Percentiles rank a stretch among this genome's conserved stretches.
phyloP scores from a whole-genome alignment of 2,797 vertebrate genomes.

The Thunnus albacares region DNA sequence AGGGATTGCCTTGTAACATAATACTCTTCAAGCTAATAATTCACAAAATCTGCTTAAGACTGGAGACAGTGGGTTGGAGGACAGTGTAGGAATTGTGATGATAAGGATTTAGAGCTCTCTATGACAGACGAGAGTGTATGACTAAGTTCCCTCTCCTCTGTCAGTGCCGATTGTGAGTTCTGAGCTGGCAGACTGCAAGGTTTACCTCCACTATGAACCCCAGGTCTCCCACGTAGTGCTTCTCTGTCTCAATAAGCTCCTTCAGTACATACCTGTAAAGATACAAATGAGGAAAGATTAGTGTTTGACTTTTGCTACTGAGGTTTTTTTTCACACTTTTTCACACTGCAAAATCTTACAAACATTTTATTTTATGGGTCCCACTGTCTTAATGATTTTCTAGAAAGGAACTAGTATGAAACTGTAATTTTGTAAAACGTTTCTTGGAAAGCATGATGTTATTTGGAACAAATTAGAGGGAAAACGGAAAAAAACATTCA shows the following conservation, averaged over 20 bases:
- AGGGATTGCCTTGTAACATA: slow-evolving; percentile 50
- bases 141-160: slow-evolving; percentile 45
- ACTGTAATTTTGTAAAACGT: neutral
- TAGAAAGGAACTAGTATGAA: neutral
- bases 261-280: slow-evolving; percentile 91
- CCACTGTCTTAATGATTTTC: neutral
- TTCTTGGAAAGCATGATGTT: neutral
- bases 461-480: slow-evolving; percentile 5
- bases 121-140: slow-evolving; percentile 52
- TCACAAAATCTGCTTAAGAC: slow-evolving; percentile 68
- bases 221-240: slow-evolving; percentile 93
- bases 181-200: slow-evolving; percentile 32
- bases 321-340: slow-evolving; percentile 4
- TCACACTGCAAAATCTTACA: slow-evolving; percentile 14
- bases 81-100: slow-evolving; percentile 58
- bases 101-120: slow-evolving; percentile 57
- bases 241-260: slow-evolving; percentile 95
- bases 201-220: slow-evolving; percentile 94
- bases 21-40: slow-evolving; percentile 66
- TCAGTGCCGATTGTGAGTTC: slow-evolving; percentile 43
- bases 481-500: neutral
- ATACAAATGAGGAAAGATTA: slow-evolving; percentile 55
- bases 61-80: slow-evolving; percentile 53
- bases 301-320: slow-evolving; percentile 1
- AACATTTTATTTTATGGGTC: slow-evolving; percentile 22